Conservation (phyloP, 2,797 vertebrate genomes). For the Thunnus albacares region DNA sequence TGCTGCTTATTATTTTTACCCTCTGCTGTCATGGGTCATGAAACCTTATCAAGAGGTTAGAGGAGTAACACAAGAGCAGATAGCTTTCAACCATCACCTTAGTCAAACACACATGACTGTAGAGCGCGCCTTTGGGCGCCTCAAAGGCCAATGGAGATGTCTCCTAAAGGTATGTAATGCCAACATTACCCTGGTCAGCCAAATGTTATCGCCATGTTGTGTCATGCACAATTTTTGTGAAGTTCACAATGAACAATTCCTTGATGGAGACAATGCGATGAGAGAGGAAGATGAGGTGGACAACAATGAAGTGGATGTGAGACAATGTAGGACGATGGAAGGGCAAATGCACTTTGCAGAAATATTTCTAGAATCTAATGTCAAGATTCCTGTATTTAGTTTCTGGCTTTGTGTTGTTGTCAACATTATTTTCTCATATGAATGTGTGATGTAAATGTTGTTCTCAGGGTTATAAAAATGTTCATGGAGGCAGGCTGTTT, state of each 20-base stretch:
- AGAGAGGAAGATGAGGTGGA: not conserved
- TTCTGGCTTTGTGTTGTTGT: too few species aligned
- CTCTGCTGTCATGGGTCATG: slow-evolving; percentile 46
- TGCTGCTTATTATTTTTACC: slow-evolving; percentile 53
- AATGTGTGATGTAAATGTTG: too few species aligned
- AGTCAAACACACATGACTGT: slow-evolving; percentile 27
- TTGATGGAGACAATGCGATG: not conserved
- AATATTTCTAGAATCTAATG: slow-evolving; percentile 5
- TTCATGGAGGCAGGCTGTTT: too few species aligned
- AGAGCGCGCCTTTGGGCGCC: slow-evolving; percentile 8
- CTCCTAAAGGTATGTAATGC: not conserved
- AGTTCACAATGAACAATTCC: not conserved
- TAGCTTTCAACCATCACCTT: slow-evolving; percentile 36
- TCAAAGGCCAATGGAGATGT: slow-evolving; percentile 23
- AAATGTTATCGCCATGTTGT: slow-evolving; percentile 12
- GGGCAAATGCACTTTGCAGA: not conserved
- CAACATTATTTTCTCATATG: too few species aligned
- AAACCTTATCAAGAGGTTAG: slow-evolving; percentile 24
- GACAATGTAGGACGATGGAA: not conserved
- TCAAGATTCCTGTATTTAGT: too few species aligned
- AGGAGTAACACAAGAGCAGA: not conserved
- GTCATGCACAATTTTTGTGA: slow-evolving; percentile 32
- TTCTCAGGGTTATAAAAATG: too few species aligned
- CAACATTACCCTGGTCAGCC: slow-evolving; percentile 22
- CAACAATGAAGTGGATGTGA: too few species aligned